Conservation (phyloP, 1,140 invertebrate genomes). For the Luehdorfia chinensis region DNA sequence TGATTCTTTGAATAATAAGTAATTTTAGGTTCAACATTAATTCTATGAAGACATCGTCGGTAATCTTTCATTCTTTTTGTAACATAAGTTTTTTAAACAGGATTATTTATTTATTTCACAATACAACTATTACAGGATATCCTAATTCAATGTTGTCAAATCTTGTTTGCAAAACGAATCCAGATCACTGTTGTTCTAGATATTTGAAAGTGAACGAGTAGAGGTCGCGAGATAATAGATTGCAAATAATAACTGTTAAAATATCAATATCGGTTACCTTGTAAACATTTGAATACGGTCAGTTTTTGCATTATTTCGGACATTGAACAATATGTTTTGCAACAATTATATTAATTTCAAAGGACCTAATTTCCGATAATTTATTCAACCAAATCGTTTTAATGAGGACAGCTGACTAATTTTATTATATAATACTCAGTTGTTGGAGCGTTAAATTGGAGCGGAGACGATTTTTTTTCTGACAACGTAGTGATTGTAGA, state of each 20-base stretch:
- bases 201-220: slow-evolving; percentile 28
- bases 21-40: no score
- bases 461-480: slow-evolving; percentile 32
- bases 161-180: no score
- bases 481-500: slow-evolving; percentile 25
- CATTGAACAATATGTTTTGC: slow-evolving; percentile 14
- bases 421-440: slow-evolving; percentile 41
- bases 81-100: no score
- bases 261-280: slow-evolving; percentile 19
- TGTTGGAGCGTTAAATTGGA: slow-evolving; percentile 47
- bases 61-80: no score
- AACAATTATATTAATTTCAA: not conserved
- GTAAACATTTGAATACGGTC: slow-evolving; percentile 12
- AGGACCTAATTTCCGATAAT: slow-evolving; percentile 13
- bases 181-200: slow-evolving; percentile 33
- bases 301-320: slow-evolving; percentile 10
- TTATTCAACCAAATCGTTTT: slow-evolving; percentile 4
- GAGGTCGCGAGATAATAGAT: slow-evolving; percentile 26
- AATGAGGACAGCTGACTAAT: not conserved
- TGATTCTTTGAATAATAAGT: no score
- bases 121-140: no score
- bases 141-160: no score
- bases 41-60: no score
- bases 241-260: slow-evolving; percentile 12
- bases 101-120: no score